Percentiles rank a stretch among this genome's conserved stretches.
phyloP scores from a whole-genome alignment of 92 coral and sea anemone genomes.

The Palythoa heliodiscus region DNA sequence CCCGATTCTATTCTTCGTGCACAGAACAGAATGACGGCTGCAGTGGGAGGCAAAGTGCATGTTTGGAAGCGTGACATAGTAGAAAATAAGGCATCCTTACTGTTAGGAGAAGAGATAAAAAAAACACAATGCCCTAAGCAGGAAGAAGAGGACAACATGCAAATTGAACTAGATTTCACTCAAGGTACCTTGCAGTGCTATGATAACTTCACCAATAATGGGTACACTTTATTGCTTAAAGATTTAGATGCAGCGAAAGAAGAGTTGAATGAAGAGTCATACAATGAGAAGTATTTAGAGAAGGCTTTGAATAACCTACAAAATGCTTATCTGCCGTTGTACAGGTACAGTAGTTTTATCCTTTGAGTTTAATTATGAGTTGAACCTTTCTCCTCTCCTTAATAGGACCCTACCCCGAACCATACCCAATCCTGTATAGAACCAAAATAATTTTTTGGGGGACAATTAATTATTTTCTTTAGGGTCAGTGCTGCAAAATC shows the following conservation, averaged over 20 bases:
- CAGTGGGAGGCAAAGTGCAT: not conserved
- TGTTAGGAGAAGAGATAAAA: conserved; percentile 21
- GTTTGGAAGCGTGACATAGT: conserved; percentile 53
- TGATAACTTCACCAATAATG: not conserved
- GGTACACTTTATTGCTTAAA: not conserved
- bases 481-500: too few relatives aligned
- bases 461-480: too few relatives aligned
- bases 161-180: not conserved
- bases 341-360: not conserved
- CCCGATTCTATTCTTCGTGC: conserved; percentile 37
- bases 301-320: not conserved
- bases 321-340: not conserved
- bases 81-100: conserved; percentile 5
- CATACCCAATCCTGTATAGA: too few relatives aligned
- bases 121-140: conserved; percentile 17
- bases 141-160: too few relatives aligned
- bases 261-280: not conserved
- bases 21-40: conserved; percentile 49
- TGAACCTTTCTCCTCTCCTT: too few relatives aligned
- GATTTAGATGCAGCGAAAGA: not conserved
- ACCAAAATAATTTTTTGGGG: too few relatives aligned
- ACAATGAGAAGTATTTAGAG: not conserved
- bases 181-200: not conserved
- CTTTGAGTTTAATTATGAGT: too few relatives aligned
- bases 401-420: too few relatives aligned